phyloP scores from a whole-genome alignment of 2,113 vertebrate genomes.

The Nematolebias whitei region DNA sequence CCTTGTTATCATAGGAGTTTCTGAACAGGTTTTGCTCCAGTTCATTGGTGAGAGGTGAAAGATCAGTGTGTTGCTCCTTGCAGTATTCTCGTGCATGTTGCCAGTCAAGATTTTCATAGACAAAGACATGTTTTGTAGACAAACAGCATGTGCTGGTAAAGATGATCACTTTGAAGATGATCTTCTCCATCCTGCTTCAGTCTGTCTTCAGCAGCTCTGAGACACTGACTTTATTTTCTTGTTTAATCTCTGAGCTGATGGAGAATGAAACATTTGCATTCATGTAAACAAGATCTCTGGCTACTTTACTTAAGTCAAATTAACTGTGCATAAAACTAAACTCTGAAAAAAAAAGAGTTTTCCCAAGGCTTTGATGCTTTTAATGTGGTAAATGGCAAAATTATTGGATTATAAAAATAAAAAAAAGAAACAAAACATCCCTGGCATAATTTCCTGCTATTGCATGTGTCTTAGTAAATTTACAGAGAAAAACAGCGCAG shows the following conservation, averaged over 20 bases:
- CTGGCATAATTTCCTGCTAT: too few species aligned
- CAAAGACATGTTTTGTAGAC: constrained; percentile 4
- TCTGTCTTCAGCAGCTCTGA: neutral
- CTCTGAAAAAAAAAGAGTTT: too few species aligned
- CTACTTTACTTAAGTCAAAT: too few species aligned
- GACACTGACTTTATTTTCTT: neutral
- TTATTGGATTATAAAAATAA: too few species aligned
- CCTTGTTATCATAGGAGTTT: rapidly evolving
- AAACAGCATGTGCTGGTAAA: neutral
- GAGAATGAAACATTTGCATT: neutral
- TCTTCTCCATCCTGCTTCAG: neutral
- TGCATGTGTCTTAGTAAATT: too few species aligned
- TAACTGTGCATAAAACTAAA: too few species aligned
- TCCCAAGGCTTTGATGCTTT: too few species aligned
- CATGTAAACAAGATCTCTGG: neutral
- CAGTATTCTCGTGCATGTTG: neutral
- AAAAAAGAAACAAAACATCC: too few species aligned
- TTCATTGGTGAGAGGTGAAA: constrained; percentile 9
- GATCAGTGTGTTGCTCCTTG: neutral
- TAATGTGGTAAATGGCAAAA: too few species aligned
- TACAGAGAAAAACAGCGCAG: too few species aligned
- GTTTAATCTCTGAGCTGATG: neutral
- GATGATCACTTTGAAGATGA: neutral
- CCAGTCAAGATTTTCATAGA: rapidly evolving
- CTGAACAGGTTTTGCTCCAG: neutral